Evolutionary conservation across 64 coral and sea anemone species (phyloP).

Genomic region (Stylophora pistillata): DNA sequence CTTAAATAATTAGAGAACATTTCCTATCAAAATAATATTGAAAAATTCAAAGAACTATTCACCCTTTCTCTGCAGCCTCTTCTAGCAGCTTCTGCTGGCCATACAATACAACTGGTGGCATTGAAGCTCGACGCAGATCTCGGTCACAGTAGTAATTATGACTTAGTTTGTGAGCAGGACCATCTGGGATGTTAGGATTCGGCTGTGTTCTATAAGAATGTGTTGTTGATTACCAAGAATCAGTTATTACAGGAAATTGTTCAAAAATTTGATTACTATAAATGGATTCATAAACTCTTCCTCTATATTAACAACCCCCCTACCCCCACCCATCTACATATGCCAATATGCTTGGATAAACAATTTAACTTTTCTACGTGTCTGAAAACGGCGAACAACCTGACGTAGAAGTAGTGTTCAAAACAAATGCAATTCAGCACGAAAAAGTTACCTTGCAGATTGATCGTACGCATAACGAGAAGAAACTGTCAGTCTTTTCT

Average conservation of each 20-base stretch:
- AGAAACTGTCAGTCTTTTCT: conserved; percentile 61
- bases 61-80: conserved; percentile 27
- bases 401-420: too few species aligned
- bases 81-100: conserved; percentile 82
- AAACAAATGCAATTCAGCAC: too few species aligned
- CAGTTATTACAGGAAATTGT: too few species aligned
- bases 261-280: too few species aligned
- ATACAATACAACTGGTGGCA: conserved; percentile 84
- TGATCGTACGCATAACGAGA: conserved; percentile 48
- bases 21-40: too few species aligned
- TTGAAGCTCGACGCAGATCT: conserved; percentile 74
- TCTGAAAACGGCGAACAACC: too few species aligned
- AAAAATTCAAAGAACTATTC: not conserved
- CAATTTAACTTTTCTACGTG: too few species aligned
- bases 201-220: conserved; percentile 74
- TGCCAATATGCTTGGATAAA: too few species aligned
- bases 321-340: too few species aligned
- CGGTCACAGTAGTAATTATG: conserved; percentile 84
- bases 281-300: too few species aligned
- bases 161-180: conserved; percentile 89
- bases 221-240: not conserved
- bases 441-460: conserved; percentile 40
- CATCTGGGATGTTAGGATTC: conserved; percentile 84
- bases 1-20: not conserved
- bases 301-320: too few species aligned